A percentile compares a stretch with the other conserved stretches of the same genome.
phyloP scores from a whole-genome alignment of 2,888 invertebrate genomes.

The Isotomurus palustris region DNA sequence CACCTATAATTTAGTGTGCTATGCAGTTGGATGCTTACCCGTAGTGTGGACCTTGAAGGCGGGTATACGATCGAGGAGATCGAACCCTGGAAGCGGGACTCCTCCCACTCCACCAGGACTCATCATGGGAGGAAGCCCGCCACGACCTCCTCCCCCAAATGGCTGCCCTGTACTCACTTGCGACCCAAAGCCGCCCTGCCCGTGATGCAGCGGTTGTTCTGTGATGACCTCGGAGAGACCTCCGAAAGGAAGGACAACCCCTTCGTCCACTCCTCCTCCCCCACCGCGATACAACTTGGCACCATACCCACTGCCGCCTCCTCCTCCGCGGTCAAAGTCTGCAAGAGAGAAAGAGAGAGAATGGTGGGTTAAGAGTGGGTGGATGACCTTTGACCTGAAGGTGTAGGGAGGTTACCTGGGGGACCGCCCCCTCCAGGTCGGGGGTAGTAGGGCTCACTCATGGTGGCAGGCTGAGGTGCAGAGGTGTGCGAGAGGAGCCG shows the following conservation, averaged over 20 bases:
- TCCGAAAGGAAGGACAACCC: no score
- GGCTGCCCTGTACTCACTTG: constrained; percentile 44
- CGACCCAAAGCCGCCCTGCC: constrained; percentile 44
- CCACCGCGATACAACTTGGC: constrained; percentile 44
- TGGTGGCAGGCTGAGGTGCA: no score
- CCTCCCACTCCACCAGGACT: constrained; percentile 29
- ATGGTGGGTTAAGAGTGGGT: background rate
- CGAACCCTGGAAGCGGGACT: constrained; percentile 45
- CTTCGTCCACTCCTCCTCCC: no score
- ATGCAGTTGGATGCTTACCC: constrained; percentile 25
- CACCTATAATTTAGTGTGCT: background rate
- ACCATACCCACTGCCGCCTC: background rate
- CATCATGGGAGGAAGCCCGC: constrained; percentile 19
- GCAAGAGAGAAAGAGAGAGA: constrained; percentile 10
- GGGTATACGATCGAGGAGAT: constrained; percentile 43
- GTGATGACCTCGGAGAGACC: constrained; percentile 44
- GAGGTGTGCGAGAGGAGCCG: no score
- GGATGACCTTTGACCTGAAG: no score
- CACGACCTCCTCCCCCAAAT: constrained; percentile 35
- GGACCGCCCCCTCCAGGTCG: no score
- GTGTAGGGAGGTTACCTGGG: no score
- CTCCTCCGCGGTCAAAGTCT: constrained; percentile 39
- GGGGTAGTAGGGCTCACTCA: no score
- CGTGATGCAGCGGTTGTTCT: constrained; percentile 44
- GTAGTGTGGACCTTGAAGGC: constrained; percentile 44